Evolutionary conservation across 1,140 invertebrate genomes (phyloP).

Genomic region (Zophobas morio): DNA sequence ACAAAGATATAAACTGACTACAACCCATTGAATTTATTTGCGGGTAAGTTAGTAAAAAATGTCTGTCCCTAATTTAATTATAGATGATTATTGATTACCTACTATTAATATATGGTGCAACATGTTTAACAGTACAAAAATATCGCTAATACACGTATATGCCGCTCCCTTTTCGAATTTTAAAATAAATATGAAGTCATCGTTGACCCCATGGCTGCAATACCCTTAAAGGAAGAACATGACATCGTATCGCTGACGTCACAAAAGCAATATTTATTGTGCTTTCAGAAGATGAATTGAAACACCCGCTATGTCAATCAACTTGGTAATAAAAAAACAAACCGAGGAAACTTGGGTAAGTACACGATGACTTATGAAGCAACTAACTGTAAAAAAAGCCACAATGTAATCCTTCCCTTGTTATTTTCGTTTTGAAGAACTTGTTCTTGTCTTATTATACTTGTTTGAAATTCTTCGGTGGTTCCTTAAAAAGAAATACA

Average conservation of each 20-base stretch:
- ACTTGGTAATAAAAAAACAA: constrained; percentile 31
- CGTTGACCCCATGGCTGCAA: too few relatives aligned
- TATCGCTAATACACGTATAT: too few relatives aligned
- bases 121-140: too few relatives aligned
- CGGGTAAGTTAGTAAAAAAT: too few relatives aligned
- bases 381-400: constrained; percentile 31
- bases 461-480: constrained; percentile 20
- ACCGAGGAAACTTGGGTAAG: not conserved
- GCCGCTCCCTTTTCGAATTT: too few relatives aligned
- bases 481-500: constrained; percentile 27
- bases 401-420: constrained; percentile 34
- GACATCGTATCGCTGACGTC: not conserved
- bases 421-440: constrained; percentile 42
- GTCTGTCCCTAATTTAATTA: too few relatives aligned
- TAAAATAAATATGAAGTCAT: too few relatives aligned
- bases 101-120: too few relatives aligned
- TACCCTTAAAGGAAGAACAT: not conserved
- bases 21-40: too few relatives aligned
- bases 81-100: too few relatives aligned
- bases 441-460: constrained; percentile 37
- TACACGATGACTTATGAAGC: constrained; percentile 32
- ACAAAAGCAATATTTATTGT: constrained; percentile 12
- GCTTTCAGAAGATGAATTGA: not conserved
- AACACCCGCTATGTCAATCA: constrained; percentile 38
- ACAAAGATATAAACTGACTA: too few relatives aligned